Percentiles rank a stretch among this genome's conserved stretches.
These are phyloP conservation scores for Microchrysa polita DNA, from an alignment of 2,888 invertebrate species.

Conservation along the genomic window DNA sequence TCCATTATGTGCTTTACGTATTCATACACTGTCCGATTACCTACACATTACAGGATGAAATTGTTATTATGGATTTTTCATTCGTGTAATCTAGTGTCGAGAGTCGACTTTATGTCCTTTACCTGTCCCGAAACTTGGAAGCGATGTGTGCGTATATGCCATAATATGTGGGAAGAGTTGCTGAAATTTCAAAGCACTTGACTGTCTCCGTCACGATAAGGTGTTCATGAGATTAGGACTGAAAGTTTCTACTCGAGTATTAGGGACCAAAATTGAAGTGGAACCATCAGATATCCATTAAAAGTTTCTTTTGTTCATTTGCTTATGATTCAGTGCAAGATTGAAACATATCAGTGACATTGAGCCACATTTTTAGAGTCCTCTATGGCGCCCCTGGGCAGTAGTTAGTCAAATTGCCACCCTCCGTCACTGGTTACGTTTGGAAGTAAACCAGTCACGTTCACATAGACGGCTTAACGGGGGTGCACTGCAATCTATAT, in stretches of 20 bases:
- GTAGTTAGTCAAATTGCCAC: too few relatives aligned
- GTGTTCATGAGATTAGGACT: conserved; percentile 18
- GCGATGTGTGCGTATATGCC: background rate
- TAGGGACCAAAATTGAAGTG: too few relatives aligned
- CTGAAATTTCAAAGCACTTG: too few relatives aligned
- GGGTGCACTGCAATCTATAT: too few relatives aligned
- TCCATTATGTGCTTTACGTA: background rate
- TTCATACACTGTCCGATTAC: background rate
- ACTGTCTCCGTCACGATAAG: background rate
- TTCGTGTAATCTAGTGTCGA: conserved; percentile 8
- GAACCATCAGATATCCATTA: conserved; percentile 28
- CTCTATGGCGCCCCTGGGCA: too few relatives aligned
- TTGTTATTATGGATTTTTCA: background rate
- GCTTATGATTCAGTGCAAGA: background rate
- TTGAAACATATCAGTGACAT: background rate
- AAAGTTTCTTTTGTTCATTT: conserved; percentile 15
- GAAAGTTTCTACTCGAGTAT: conserved; percentile 17
- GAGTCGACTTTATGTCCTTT: background rate
- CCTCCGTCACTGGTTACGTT: too few relatives aligned
- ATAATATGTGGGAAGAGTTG: too few relatives aligned
- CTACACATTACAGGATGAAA: background rate
- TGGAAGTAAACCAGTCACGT: too few relatives aligned
- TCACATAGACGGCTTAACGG: too few relatives aligned
- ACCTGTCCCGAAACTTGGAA: background rate
- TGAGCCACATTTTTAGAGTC: too few relatives aligned